phyloP scores from a whole-genome alignment of 2,113 vertebrate genomes.

The Cyprinus carpio region DNA sequence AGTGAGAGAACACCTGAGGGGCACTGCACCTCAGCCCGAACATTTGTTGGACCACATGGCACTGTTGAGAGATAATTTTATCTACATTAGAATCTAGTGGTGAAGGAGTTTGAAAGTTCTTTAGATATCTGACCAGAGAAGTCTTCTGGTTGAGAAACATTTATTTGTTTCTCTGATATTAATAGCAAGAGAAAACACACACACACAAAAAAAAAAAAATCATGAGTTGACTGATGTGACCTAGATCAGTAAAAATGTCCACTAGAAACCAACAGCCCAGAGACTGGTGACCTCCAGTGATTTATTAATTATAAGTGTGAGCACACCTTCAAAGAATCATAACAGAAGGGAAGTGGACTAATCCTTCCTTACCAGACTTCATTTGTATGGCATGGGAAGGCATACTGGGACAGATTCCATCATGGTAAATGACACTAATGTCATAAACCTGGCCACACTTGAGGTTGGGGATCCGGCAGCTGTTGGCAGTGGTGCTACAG shows the following conservation, averaged over 20 bases:
- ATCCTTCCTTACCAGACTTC: slow-evolving; percentile 68
- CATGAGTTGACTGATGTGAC: no score
- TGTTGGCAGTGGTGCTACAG: slow-evolving; percentile 67
- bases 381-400: slow-evolving; percentile 64
- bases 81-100: not conserved
- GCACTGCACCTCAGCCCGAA: slow-evolving; percentile 61
- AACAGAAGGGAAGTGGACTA: not conserved
- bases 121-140: no score
- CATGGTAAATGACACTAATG: slow-evolving; percentile 62
- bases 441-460: slow-evolving; percentile 68
- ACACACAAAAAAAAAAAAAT: no score
- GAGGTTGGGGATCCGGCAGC: slow-evolving; percentile 67
- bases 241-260: not conserved
- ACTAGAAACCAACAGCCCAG: not conserved
- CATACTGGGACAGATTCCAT: slow-evolving; percentile 66
- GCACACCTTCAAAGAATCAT: not conserved
- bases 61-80: slow-evolving; percentile 58
- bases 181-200: no score
- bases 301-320: not conserved
- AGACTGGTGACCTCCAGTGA: not conserved
- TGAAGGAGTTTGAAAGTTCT: not conserved
- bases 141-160: no score
- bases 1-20: slow-evolving; percentile 60
- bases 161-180: not conserved
- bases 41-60: slow-evolving; percentile 70